Evolutionary conservation across 2,888 invertebrate species (phyloP).

Genomic region (Glomeris marginata): DNA sequence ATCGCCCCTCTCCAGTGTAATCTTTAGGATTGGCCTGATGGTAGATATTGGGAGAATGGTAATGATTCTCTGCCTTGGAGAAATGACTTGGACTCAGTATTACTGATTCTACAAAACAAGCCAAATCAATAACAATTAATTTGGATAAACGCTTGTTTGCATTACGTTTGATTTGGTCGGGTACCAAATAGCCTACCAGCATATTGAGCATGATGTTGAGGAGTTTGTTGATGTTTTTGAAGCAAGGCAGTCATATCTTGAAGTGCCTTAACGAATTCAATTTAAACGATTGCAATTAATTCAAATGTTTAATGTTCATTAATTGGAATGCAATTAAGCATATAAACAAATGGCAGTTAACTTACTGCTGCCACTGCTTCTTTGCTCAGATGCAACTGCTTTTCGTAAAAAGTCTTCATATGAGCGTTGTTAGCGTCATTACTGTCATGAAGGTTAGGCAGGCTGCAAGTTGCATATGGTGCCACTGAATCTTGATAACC

Average conservation of each 20-base stretch:
- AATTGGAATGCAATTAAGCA: not conserved
- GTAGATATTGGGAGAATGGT: slow-evolving; percentile 7
- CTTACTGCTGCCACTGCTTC: slow-evolving; percentile 1
- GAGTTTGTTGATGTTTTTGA: no score
- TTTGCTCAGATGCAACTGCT: slow-evolving; percentile 8
- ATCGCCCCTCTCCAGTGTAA: slow-evolving; percentile 1
- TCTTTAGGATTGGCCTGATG: slow-evolving; percentile 6
- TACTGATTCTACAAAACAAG: slow-evolving; percentile 7
- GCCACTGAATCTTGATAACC: slow-evolving; percentile 26
- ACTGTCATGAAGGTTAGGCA: slow-evolving; percentile 10
- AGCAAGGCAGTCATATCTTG: no score
- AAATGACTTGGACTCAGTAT: slow-evolving; percentile 11
- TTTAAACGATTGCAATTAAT: no score
- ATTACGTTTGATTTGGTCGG: no score
- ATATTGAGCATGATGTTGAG: no score
- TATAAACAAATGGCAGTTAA: not conserved
- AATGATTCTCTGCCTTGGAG: slow-evolving; percentile 9
- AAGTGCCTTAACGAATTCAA: no score
- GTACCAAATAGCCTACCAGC: no score
- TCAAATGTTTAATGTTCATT: not conserved
- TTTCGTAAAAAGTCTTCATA: slow-evolving; percentile 10
- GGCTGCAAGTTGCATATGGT: slow-evolving; percentile 30
- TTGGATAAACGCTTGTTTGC: no score
- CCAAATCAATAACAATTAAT: not conserved
- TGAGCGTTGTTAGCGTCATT: slow-evolving; percentile 6